A percentile compares a stretch with the other conserved stretches of the same genome.
Evolutionary conservation across 2,888 invertebrate genomes (phyloP).

Genomic region (Branchinecta sandiegonensis): DNA sequence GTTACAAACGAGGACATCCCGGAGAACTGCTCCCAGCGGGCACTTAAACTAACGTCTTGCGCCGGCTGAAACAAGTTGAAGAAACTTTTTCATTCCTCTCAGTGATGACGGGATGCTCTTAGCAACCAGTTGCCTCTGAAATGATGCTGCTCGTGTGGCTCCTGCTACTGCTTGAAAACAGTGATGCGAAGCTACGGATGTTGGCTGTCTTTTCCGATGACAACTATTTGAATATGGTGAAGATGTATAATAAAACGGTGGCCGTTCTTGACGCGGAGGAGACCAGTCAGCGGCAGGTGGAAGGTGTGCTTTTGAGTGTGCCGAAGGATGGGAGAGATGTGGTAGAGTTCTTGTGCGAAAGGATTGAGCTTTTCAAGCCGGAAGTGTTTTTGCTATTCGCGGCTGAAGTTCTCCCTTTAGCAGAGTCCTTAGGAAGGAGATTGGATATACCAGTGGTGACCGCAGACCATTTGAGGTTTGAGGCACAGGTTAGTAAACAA

Average conservation of each 20-base stretch:
- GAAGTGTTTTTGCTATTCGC: background rate
- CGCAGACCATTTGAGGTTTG: background rate
- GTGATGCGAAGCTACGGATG: background rate
- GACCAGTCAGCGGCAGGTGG: background rate
- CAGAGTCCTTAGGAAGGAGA: background rate
- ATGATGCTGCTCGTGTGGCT: background rate
- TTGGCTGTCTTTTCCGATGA: background rate
- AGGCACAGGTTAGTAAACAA: background rate
- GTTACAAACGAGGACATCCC: too few relatives aligned
- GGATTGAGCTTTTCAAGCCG: background rate
- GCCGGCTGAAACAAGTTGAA: too few relatives aligned
- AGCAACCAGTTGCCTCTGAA: background rate
- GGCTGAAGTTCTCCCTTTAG: background rate
- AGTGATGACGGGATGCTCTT: too few relatives aligned
- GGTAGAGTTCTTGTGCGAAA: background rate
- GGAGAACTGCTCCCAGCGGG: too few relatives aligned
- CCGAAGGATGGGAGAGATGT: background rate
- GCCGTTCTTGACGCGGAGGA: background rate
- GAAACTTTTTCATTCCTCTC: too few relatives aligned
- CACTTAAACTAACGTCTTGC: too few relatives aligned
- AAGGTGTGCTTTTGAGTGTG: background rate
- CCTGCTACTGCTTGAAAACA: background rate
- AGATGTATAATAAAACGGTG: background rate
- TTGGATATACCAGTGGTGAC: background rate
- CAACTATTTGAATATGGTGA: constrained; percentile 4